These are phyloP conservation scores for Hypena proboscidalis DNA, from an alignment of 2,888 invertebrate genomes.

Conservation along the genomic window DNA sequence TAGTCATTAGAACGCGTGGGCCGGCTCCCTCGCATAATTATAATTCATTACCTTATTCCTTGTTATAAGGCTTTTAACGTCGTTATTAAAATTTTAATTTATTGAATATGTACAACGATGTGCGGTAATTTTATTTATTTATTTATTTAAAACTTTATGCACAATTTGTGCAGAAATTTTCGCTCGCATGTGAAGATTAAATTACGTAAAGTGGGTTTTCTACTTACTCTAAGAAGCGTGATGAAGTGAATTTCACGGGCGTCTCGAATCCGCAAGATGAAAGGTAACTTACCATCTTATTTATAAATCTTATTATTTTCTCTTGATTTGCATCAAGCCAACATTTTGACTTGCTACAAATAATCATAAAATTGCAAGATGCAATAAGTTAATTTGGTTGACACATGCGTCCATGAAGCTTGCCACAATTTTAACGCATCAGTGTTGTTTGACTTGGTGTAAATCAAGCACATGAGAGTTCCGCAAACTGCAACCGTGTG, in stretches of 20 bases:
- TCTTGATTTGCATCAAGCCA: too few relatives aligned
- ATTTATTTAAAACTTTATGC: slow-evolving; percentile 20
- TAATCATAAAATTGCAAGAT: too few relatives aligned
- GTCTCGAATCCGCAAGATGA: slow-evolving; percentile 10
- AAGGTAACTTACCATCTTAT: slow-evolving; percentile 23
- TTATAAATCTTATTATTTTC: too few relatives aligned
- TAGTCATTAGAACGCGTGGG: slow-evolving; percentile 72
- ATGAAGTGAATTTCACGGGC: slow-evolving; percentile 25
- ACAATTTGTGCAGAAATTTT: slow-evolving; percentile 29
- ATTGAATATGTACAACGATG: slow-evolving; percentile 31
- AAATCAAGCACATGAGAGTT: slow-evolving; percentile 27
- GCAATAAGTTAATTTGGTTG: too few relatives aligned
- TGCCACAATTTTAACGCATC: too few relatives aligned
- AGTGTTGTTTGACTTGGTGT: too few relatives aligned
- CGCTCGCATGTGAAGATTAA: slow-evolving; percentile 26
- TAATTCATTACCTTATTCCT: slow-evolving; percentile 74
- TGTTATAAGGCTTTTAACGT: slow-evolving; percentile 56
- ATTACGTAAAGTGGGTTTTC: slow-evolving; percentile 28
- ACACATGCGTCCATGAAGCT: too few relatives aligned
- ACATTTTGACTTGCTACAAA: too few relatives aligned
- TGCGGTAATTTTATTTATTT: slow-evolving; percentile 37
- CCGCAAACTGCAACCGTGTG: slow-evolving; percentile 35
- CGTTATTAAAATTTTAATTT: slow-evolving; percentile 46
- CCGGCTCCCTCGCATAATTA: slow-evolving; percentile 67
- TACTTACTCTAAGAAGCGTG: slow-evolving; percentile 23